Percentiles rank a stretch among this genome's conserved stretches.
These are phyloP conservation scores for Gorsachius goisagi DNA, from an alignment of 2,113 vertebrate genomes.

Conservation along the genomic window DNA sequence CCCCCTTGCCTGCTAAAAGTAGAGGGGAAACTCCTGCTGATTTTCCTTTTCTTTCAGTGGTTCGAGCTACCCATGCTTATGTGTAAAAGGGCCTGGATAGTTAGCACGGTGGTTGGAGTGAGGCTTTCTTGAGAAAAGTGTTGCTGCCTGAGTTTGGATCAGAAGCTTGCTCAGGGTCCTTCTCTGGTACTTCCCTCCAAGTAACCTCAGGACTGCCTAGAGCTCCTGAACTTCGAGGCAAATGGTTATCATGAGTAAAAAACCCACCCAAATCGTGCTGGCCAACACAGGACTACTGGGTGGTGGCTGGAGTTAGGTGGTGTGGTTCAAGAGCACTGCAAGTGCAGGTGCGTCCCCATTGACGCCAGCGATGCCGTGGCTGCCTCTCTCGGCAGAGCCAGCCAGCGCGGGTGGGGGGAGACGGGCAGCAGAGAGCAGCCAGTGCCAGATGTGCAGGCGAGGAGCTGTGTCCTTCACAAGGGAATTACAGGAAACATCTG, in stretches of 20 bases:
- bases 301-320: neutral
- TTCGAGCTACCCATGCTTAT: neutral
- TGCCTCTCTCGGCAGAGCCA: neutral
- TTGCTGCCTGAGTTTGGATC: neutral
- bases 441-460: neutral
- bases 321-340: neutral
- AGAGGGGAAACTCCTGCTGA: neutral
- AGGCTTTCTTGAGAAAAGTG: neutral
- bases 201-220: neutral
- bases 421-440: neutral
- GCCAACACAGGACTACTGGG: neutral
- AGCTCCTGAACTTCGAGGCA: neutral
- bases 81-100: neutral
- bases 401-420: neutral
- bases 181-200: neutral
- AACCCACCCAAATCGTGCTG: rapidly evolving
- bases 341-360: neutral
- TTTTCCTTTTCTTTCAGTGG: neutral
- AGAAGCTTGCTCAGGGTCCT: neutral
- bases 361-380: neutral
- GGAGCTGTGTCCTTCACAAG: neutral
- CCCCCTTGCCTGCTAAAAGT: neutral
- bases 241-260: neutral
- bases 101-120: neutral
- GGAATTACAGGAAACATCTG: constrained; percentile 22